Conservation (phyloP, 2,888 invertebrate genomes). For the Slavum lentiscoides region DNA sequence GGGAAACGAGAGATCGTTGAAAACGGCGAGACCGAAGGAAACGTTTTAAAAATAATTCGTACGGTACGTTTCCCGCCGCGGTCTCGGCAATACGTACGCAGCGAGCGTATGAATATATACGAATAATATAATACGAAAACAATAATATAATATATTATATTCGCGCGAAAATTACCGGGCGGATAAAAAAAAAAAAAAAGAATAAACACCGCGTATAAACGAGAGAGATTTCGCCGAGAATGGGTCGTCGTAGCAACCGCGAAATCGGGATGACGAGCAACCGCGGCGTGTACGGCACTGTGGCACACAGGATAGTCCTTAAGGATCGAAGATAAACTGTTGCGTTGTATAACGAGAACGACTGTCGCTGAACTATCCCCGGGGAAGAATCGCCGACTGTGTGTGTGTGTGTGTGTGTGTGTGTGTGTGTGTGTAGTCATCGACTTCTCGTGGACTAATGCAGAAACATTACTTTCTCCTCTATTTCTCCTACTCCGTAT, state of each 20-base stretch:
- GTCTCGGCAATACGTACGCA: no score
- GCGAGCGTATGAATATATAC: no score
- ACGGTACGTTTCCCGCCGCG: background rate
- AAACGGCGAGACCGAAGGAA: background rate
- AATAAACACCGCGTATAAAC: no score
- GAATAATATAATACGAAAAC: no score
- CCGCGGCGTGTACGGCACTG: no score
- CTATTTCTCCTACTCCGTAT: background rate
- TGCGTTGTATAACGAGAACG: constrained; percentile 40
- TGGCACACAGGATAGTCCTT: background rate
- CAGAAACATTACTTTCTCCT: constrained; percentile 39
- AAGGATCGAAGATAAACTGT: constrained; percentile 50
- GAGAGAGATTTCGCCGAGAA: no score
- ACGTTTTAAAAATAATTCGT: background rate
- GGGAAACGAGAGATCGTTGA: no score
- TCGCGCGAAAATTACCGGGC: no score
- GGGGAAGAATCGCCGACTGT: constrained; percentile 45
- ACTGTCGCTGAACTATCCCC: constrained; percentile 51
- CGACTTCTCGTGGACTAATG: constrained; percentile 35
- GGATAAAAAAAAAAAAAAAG: no score
- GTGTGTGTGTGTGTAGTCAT: constrained; percentile 35
- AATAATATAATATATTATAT: no score
- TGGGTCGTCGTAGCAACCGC: no score
- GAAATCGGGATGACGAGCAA: no score
- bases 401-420: constrained; percentile 27